Evolutionary conservation across 2,888 invertebrate genomes (phyloP).

Genomic region (Magallana nippona): DNA sequence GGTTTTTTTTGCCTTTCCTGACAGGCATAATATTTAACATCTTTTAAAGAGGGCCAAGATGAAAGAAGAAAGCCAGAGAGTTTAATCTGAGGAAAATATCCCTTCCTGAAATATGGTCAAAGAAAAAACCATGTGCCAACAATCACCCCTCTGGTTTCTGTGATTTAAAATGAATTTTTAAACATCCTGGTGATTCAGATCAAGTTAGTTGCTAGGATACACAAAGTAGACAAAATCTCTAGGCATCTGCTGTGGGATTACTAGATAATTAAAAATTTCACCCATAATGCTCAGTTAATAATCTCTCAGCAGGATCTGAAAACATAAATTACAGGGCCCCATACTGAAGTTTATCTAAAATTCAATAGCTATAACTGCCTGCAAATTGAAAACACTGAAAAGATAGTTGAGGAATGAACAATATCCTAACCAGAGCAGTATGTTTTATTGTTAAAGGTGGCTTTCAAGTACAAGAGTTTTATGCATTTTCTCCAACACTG

Average conservation of each 20-base stretch:
- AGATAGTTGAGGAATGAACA: conserved; percentile 19
- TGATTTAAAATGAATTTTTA: conserved; percentile 34
- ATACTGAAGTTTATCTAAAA: conserved; percentile 29
- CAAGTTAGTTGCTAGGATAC: conserved; percentile 31
- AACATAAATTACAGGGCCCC: conserved; percentile 27
- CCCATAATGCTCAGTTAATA: conserved; percentile 34
- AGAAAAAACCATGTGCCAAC: conserved; percentile 30
- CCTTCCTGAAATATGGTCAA: neutral
- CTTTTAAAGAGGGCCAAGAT: conserved; percentile 4
- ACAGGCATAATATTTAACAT: neutral
- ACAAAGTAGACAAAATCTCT: conserved; percentile 32
- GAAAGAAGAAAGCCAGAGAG: conserved; percentile 2
- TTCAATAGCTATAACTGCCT: conserved; percentile 32
- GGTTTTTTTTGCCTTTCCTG: neutral
- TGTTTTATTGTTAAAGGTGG: conserved; percentile 28
- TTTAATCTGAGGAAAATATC: neutral
- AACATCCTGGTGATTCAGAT: conserved; percentile 29
- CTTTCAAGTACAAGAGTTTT: conserved; percentile 28
- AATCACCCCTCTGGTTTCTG: conserved; percentile 15
- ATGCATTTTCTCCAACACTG: conserved; percentile 10
- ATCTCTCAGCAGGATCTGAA: conserved; percentile 21
- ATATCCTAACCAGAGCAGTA: conserved; percentile 28
- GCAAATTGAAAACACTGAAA: conserved; percentile 21
- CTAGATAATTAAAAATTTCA: conserved; percentile 21
- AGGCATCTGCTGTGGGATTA: conserved; percentile 33